Evolutionary conservation across 1,140 invertebrate species (phyloP).

Genomic region (Heliconius eleuchia): DNA sequence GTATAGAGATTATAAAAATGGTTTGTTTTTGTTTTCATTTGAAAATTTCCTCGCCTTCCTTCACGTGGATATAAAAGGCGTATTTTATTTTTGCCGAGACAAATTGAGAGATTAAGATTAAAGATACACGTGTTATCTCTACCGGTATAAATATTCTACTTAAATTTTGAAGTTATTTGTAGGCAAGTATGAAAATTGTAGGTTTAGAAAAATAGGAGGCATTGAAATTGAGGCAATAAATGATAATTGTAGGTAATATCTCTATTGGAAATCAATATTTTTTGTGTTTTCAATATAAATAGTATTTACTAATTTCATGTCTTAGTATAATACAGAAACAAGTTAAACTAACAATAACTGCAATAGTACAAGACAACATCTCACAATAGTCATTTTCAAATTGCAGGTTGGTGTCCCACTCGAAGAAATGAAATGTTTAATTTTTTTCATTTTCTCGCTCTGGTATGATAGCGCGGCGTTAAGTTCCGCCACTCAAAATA

Average conservation of each 20-base stretch:
- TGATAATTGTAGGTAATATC: too few species aligned
- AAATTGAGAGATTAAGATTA: conserved; percentile 22
- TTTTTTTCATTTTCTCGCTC: too few species aligned
- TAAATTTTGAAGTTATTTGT: neutral
- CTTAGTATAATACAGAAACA: too few species aligned
- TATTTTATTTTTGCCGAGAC: neutral
- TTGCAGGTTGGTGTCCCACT: neutral
- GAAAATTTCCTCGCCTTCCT: neutral
- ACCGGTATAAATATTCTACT: conserved; percentile 4
- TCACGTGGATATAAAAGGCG: neutral
- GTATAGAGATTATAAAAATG: neutral
- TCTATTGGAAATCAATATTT: too few species aligned
- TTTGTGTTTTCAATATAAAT: too few species aligned
- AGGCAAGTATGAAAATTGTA: neutral
- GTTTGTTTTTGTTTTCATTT: conserved; percentile 10
- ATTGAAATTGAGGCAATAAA: neutral
- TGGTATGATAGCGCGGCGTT: too few species aligned
- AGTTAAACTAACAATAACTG: too few species aligned
- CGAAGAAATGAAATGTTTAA: too few species aligned
- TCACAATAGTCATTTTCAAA: too few species aligned
- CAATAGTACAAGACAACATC: too few species aligned
- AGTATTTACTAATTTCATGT: too few species aligned
- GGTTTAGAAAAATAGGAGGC: neutral
- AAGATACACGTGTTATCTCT: neutral
- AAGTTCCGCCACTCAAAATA: too few species aligned